Evolutionary conservation across 2,888 invertebrate genomes (phyloP).

Genomic region (Nephrocerus scutellatus): DNA sequence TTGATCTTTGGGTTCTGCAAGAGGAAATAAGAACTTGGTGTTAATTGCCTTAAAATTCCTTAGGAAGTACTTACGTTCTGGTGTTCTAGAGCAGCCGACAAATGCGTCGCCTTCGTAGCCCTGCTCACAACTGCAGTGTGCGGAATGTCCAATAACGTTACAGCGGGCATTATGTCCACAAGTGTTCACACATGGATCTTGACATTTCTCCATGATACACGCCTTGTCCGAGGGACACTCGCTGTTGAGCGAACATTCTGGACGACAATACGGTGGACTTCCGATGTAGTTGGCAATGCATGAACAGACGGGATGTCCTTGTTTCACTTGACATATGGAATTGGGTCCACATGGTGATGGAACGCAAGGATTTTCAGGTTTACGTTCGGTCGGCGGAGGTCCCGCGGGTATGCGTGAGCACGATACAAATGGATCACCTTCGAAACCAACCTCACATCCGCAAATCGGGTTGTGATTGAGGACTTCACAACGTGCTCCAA

Average conservation of each 20-base stretch:
- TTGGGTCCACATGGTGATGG: conserved; percentile 72
- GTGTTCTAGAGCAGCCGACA: conserved; percentile 63
- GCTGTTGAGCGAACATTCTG: conserved; percentile 75
- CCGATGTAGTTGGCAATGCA: conserved; percentile 73
- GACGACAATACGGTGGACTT: conserved; percentile 72
- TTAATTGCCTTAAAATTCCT: background rate
- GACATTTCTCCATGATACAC: conserved; percentile 74
- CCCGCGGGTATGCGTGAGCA: conserved; percentile 49
- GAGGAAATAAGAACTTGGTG: too few species aligned
- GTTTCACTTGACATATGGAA: conserved; percentile 75
- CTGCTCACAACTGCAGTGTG: conserved; percentile 69
- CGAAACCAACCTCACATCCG: conserved; percentile 64
- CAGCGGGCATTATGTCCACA: conserved; percentile 77
- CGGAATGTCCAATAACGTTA: conserved; percentile 70
- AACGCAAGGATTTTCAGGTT: conserved; percentile 51
- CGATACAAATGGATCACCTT: conserved; percentile 74
- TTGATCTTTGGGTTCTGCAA: conserved; percentile 33
- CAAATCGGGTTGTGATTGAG: conserved; percentile 83
- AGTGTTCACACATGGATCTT: conserved; percentile 68
- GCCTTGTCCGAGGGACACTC: conserved; percentile 73
- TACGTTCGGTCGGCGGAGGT: conserved; percentile 39
- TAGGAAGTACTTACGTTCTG: conserved; percentile 41
- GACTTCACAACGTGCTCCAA: conserved; percentile 67
- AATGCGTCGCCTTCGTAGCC: conserved; percentile 81
- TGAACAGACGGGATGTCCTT: conserved; percentile 71